Base-by-base conservation (phyloP, 2,797 vertebrate genomes). In the Merluccius polli region DNA sequence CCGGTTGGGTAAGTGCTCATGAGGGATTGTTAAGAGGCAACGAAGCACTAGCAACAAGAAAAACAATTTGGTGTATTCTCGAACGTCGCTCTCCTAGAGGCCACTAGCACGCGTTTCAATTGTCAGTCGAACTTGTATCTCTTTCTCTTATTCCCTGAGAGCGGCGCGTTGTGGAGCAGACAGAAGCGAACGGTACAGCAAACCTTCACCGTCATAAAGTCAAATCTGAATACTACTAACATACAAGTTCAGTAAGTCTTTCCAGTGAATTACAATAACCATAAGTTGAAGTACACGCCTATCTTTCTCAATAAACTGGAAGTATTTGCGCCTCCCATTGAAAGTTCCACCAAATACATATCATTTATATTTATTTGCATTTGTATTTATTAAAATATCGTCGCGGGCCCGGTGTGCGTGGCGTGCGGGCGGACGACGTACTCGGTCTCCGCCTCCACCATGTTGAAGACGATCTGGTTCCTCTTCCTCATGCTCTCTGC, bases 401-500 rank as follows among this genome's bases (percentile, higher is more conserved):
- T n/a, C n/a, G n/a, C n/a, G n/a, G n/a, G n/a, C n/a, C n/a, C 7
- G 1, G 52, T 9, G 52, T 59, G 52, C 6, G 52, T 5, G 10
- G 35, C 1, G 11, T 13, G n/a, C 12, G 18, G 18, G 82, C 93
- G 93, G 1, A 95, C 94, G 1, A 95, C 94, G 0, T 96, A 97
- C 81, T 97, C 96, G 0, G 95, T 91, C 89, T 97, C 96, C 0
- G 96, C 95, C 84, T 97, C 96, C 65, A 97, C 95, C 96, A 97
- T 97, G 86, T 95, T 94, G 89, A 97, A 97, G 87, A 96, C 96
- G 6, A 97, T 96, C 87, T 96, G 96, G 83, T 97, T 97, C 75
- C 96, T 93, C 84, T 96, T 97, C 75, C 96, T 93, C 96, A 97
- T 97, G 82, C 95, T 97, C 84, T 96, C 96, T 18, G 95, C 95